A percentile compares a stretch with the other conserved stretches of the same genome.
phyloP scores from a whole-genome alignment of 2,797 vertebrate genomes.

The Thaleichthys pacificus region DNA sequence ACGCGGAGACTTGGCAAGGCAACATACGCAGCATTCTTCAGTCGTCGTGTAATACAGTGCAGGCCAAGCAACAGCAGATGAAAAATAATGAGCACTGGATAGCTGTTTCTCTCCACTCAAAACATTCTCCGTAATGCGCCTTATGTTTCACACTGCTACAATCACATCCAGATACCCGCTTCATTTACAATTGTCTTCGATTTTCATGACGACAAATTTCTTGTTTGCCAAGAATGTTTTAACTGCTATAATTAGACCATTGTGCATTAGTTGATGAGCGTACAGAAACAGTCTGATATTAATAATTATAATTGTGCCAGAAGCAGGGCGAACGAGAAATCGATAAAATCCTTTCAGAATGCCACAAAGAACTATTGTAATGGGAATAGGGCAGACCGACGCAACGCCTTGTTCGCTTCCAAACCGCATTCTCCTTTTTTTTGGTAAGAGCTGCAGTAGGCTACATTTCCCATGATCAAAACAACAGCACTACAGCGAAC shows the following conservation, averaged over 20 bases:
- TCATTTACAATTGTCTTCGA: slow-evolving; percentile 21
- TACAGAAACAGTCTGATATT: slow-evolving; percentile 16
- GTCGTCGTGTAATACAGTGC: slow-evolving; percentile 38
- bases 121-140: slow-evolving; percentile 18
- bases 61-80: slow-evolving; percentile 45
- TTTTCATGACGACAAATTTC: slow-evolving; percentile 21
- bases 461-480: neutral
- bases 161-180: slow-evolving; percentile 4
- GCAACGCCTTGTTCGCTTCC: slow-evolving; percentile 21
- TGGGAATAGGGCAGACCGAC: slow-evolving; percentile 28
- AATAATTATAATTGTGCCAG: neutral
- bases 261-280: slow-evolving; percentile 19
- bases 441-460: neutral
- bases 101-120: slow-evolving; percentile 13
- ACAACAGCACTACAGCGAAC: neutral
- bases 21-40: slow-evolving; percentile 29
- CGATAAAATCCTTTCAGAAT: slow-evolving; percentile 39
- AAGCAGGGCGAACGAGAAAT: slow-evolving; percentile 31
- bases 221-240: slow-evolving; percentile 4
- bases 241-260: slow-evolving; percentile 21
- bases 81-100: slow-evolving; percentile 36
- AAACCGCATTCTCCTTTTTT: neutral
- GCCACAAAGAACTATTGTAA: slow-evolving; percentile 17
- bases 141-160: slow-evolving; percentile 21
- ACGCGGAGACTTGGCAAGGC: slow-evolving; percentile 20